Percentiles rank a stretch among this genome's conserved stretches.
Conservation (phyloP, 2,888 invertebrate species). For the Cheilosia urbana region DNA sequence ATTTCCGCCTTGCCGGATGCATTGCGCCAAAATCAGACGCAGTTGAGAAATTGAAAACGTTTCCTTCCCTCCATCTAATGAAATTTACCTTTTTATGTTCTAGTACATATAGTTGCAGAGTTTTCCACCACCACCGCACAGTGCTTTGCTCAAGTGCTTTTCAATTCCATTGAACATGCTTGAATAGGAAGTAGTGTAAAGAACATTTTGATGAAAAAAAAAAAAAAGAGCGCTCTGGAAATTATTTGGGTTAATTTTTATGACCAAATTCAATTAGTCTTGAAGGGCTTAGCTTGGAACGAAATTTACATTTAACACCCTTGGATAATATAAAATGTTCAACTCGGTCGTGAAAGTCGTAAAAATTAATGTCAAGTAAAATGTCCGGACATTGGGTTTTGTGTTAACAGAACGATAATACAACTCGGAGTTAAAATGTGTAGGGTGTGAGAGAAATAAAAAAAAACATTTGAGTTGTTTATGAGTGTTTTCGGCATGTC, state of each 20-base stretch:
- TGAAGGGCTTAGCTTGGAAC: slow-evolving; percentile 20
- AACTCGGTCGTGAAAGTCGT: not conserved
- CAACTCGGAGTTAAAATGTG: too few relatives aligned
- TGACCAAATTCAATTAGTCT: slow-evolving; percentile 57
- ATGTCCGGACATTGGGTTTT: not conserved
- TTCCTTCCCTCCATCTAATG: slow-evolving; percentile 1
- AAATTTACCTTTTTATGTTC: slow-evolving; percentile 15
- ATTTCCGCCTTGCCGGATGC: not conserved
- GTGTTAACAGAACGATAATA: not conserved
- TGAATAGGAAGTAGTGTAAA: not conserved
- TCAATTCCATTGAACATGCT: slow-evolving; percentile 11
- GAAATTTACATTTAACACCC: slow-evolving; percentile 3
- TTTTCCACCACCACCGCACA: not conserved
- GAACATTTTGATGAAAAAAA: not conserved
- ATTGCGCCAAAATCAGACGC: slow-evolving; percentile 11
- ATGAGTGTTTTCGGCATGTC: too few relatives aligned
- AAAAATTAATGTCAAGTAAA: slow-evolving; percentile 11
- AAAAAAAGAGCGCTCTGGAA: not conserved
- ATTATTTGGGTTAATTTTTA: slow-evolving; percentile 52
- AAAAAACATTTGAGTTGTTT: too few relatives aligned
- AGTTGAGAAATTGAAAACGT: not conserved
- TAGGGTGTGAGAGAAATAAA: too few relatives aligned
- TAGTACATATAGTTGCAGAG: not conserved
- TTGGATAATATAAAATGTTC: not conserved
- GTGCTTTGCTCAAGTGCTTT: slow-evolving; percentile 10